Evolutionary conservation across 30 jellyfish, hydroid and myxozoan species (phyloP), one percentile per base, ranked within the genome.

Genomic region (Hydractinia symbiolongicarpus): DNA sequence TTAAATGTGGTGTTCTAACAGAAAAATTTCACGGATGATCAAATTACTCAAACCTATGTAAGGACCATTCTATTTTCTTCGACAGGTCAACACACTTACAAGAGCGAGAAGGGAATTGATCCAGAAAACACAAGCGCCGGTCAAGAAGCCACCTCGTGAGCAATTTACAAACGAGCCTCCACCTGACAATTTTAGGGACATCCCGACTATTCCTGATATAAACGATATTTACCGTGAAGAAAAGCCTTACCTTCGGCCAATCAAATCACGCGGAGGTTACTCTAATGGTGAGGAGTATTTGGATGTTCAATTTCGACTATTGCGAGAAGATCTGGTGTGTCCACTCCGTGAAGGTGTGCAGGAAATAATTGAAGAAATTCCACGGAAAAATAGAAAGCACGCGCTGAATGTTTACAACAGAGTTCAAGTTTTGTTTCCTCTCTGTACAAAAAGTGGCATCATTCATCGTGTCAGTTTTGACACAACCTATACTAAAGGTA

Each of bases 321-420:
- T 87, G 56, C 61, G 77, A 55, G 96, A 87, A 67, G 96, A 87
- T 60, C 68, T 87, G 9, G 61, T 83, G 15, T 80, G 72, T 11
- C 96, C 96, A 40, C 73, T 87, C 54, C 84, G 96, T 8, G 88
- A 82, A 74, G 88, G 89, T 40, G 79, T 87, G 58, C 77, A 53
- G 9, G 95, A 85, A 20, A 71, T 78, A 30, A 16, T 66, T 15
- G 54, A 14, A 40, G 88, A 77, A 17, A 14, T 60, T 50, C 20
- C 88, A 61, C 72, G 79, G 49, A 19, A 7, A 7, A 85, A 77
- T 16, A 72, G 85, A 61, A 85, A 60, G 53, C 89, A 67, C 50
- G 66, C 66, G 51, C 68, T 85, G 66, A 67, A 71, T n/a, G 76
- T 79, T 4, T 85, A 85, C 60, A n/a, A 74, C 53, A 52, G 73